These are phyloP conservation scores for Nettapus auritus DNA, from an alignment of 2,113 vertebrate genomes.

Conservation along the genomic window DNA sequence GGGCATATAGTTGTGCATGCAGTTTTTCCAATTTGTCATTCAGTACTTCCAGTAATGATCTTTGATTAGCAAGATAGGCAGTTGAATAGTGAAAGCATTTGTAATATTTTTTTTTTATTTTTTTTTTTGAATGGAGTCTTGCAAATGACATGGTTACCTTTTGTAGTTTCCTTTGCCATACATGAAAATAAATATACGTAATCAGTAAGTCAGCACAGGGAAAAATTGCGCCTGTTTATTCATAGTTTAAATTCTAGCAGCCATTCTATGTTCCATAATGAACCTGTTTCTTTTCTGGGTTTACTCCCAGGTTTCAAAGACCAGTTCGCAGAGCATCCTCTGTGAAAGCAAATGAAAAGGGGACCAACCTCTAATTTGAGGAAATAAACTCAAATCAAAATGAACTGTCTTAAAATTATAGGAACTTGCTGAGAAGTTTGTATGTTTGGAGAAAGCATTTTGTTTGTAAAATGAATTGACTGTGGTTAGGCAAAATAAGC, in stretches of 20 bases:
- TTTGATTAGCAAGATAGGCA: background rate
- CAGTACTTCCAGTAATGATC: background rate
- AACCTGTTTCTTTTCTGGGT: background rate
- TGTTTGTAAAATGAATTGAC: background rate
- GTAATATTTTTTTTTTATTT: background rate
- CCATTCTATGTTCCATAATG: background rate
- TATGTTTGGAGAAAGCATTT: background rate
- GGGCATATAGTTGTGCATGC: background rate
- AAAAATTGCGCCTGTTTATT: background rate
- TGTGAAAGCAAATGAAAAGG: background rate
- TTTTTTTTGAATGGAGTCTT: background rate
- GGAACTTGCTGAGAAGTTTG: background rate
- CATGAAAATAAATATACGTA: background rate
- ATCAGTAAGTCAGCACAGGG: background rate
- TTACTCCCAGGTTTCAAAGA: background rate
- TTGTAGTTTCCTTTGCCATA: background rate
- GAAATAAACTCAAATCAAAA: background rate
- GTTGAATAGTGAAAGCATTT: background rate
- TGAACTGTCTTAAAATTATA: background rate
- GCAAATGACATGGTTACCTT: background rate
- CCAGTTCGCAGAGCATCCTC: background rate
- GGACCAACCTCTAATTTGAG: background rate
- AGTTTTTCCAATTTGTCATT: background rate
- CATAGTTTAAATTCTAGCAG: background rate
- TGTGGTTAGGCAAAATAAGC: background rate